Conservation (phyloP, 2,888 invertebrate species). For the Chrysolina americana region DNA sequence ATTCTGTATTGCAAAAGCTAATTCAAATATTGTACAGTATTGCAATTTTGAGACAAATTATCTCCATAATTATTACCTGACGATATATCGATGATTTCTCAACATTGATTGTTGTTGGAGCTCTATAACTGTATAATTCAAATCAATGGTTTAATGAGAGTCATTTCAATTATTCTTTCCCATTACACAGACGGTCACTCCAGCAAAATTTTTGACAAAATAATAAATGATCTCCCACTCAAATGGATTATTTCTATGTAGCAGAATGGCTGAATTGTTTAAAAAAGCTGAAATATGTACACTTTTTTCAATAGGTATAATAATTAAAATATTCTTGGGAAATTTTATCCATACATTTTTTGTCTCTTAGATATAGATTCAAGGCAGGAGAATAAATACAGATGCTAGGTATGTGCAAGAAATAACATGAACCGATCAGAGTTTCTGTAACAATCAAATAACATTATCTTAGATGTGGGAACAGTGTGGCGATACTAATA, state of each 20-base stretch:
- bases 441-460: neutral
- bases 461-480: neutral
- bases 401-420: slow-evolving; percentile 47
- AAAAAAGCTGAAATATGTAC: slow-evolving; percentile 42
- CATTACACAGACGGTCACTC: neutral
- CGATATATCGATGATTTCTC: slow-evolving; percentile 31
- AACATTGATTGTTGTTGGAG: slow-evolving; percentile 9
- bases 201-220: too few species aligned
- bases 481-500: neutral
- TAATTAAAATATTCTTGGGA: slow-evolving; percentile 44
- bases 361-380: slow-evolving; percentile 40
- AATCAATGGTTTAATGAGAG: neutral
- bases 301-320: slow-evolving; percentile 39
- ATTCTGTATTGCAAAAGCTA: slow-evolving; percentile 58
- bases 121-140: neutral
- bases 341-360: slow-evolving; percentile 46
- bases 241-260: neutral
- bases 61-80: slow-evolving; percentile 30
- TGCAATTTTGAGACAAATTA: slow-evolving; percentile 39
- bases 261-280: slow-evolving; percentile 40
- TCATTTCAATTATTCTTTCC: neutral
- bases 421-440: slow-evolving; percentile 44
- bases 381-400: slow-evolving; percentile 51
- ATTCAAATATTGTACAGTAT: slow-evolving; percentile 56
- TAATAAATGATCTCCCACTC: slow-evolving; percentile 26